Conservation (phyloP, 2,888 invertebrate genomes). For the Lomographa bimaculata region DNA sequence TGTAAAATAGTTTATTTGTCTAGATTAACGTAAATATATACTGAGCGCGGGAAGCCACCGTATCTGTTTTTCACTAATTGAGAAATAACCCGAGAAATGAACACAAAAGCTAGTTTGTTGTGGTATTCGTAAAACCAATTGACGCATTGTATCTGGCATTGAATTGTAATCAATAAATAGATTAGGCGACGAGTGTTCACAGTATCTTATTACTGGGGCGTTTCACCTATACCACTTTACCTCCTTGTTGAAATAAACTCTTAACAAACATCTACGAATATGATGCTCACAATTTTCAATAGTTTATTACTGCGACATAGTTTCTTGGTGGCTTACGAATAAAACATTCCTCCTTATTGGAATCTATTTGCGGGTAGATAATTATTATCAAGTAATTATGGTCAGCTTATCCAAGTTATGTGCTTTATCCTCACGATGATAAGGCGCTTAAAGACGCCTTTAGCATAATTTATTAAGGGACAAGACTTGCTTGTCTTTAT, state of each 20-base stretch:
- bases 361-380: constrained; percentile 14
- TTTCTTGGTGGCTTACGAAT: not conserved
- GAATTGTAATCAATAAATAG: constrained; percentile 53
- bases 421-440: constrained; percentile 6
- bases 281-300: not conserved
- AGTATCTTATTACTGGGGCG: constrained; percentile 69
- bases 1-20: too few relatives aligned
- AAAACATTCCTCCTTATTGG: constrained; percentile 8
- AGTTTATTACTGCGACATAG: not conserved
- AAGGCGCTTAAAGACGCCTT: constrained; percentile 4
- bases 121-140: constrained; percentile 7
- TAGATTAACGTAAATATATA: too few relatives aligned
- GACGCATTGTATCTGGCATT: constrained; percentile 34
- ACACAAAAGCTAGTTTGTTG: too few relatives aligned
- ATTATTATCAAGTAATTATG: constrained; percentile 14
- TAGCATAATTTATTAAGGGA: constrained; percentile 10
- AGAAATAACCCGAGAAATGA: too few relatives aligned
- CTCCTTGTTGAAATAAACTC: constrained; percentile 1
- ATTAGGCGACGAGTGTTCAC: constrained; percentile 46
- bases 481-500: constrained; percentile 1
- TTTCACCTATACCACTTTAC: constrained; percentile 17
- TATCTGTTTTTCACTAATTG: too few relatives aligned
- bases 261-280: not conserved
- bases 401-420: constrained; percentile 10
- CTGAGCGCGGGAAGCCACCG: too few relatives aligned